These are phyloP conservation scores for Podarcis raffonei DNA, from an alignment of 2,113 vertebrate genomes.

Conservation along the genomic window DNA sequence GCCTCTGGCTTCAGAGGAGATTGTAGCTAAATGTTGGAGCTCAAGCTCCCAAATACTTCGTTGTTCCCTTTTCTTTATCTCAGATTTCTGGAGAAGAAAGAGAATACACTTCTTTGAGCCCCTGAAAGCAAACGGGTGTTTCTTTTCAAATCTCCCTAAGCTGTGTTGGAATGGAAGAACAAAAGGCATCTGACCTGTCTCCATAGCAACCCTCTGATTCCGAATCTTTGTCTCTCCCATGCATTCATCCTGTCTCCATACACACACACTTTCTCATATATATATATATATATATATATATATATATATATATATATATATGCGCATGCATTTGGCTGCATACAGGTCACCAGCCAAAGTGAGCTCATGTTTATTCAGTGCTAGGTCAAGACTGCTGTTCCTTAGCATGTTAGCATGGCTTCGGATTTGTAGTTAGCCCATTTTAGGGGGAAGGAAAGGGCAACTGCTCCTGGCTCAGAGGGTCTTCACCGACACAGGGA, in stretches of 20 bases:
- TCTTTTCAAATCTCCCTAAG: constrained; percentile 65
- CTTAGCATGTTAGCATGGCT: background rate
- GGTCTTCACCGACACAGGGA: constrained; percentile 2
- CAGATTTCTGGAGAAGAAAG: constrained; percentile 27
- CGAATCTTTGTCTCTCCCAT: constrained; percentile 68
- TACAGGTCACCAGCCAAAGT: background rate
- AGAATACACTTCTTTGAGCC: constrained; percentile 33
- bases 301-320: too few relatives aligned
- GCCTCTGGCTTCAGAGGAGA: constrained; percentile 2
- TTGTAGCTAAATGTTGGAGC: constrained; percentile 6
- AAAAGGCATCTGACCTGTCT: constrained; percentile 73
- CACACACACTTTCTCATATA: background rate
- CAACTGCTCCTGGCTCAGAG: constrained; percentile 51
- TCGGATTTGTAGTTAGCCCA: constrained; percentile 40
- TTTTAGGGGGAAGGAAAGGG: constrained; percentile 20
- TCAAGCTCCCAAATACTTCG: constrained; percentile 22
- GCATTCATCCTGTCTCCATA: constrained; percentile 24
- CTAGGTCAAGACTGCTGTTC: background rate
- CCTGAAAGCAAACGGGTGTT: constrained; percentile 17
- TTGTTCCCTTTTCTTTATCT: constrained; percentile 36
- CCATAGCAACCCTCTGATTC: constrained; percentile 72
- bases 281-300: too few relatives aligned
- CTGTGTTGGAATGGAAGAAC: constrained; percentile 55
- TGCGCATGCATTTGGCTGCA: background rate
- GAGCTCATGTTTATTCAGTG: accelerated